Base-by-base conservation (phyloP, 1,140 invertebrate genomes). In the Aphaenogaster ashmeadi region DNA sequence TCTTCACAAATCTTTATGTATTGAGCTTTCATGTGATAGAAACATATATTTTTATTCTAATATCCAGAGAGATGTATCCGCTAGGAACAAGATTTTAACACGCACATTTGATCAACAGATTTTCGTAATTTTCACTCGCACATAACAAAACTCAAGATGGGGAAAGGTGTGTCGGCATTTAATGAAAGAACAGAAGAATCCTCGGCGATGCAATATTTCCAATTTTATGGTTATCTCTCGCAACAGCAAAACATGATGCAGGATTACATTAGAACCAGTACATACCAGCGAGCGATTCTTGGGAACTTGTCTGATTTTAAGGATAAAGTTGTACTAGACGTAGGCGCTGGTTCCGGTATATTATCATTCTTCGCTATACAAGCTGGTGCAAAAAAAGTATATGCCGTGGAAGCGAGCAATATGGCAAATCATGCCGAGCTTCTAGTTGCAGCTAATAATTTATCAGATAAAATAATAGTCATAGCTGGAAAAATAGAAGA, bases 231-330 rank as follows among this genome's bases (percentile, higher is more conserved):
- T 78, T 99, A 99, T 96, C 96, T 99, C 78, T 99, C 99, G 67
- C 99, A 99, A 94, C 99, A 99, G 95, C 99, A 99, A 96, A 99
- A 99, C 94, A 99, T 99, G 99, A 99, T 99, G 98, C 98, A 99
- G 96, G 99, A 99, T 95, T 99, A 99, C 94, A 98, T 99, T 67
- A 96, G 99, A 89, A 99, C 99, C 38, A 99, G 98, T 92, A 99
- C 99, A 69, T 99, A 99, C 95, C 99, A 99, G 95, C 97, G 98
- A 92, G 99, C 99, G 67, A 99, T 99, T 95, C 96, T 99, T 21
- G 97, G 98, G 62, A 99, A 99, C 96, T 96, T 98, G 41, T 96
- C 97, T 81, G 99, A 99, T 95, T 99, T 99, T 94, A 97, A 97
- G 94, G 97, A 98, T 91, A 98, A 98, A 96, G 96, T 99, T 71